These are phyloP conservation scores for Enhydra lutris DNA, from an alignment of 2,113 vertebrate species.

Conservation along the genomic window DNA sequence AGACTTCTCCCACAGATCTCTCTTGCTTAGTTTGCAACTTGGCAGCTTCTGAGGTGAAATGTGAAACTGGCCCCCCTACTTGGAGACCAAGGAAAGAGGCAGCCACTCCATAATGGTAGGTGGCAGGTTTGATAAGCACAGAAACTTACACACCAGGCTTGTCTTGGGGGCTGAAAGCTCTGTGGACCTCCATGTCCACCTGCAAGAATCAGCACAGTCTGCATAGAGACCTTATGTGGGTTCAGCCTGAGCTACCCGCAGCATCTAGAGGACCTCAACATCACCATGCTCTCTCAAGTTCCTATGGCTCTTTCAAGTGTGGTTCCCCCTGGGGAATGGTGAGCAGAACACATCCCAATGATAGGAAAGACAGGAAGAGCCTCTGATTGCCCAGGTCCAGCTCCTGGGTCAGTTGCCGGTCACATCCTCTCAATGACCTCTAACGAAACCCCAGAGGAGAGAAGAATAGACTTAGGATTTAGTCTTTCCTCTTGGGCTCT, in stretches of 20 bases:
- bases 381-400: neutral
- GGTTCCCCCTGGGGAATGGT: neutral
- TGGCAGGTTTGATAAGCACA: neutral
- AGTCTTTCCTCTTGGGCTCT: neutral
- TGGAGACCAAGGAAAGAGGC: neutral
- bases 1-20: neutral
- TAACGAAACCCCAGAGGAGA: neutral
- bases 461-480: neutral
- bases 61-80: neutral
- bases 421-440: neutral
- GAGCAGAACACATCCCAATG: neutral
- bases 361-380: neutral
- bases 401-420: neutral
- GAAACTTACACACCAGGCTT: rapidly evolving
- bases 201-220: neutral
- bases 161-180: neutral
- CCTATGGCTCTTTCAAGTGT: neutral
- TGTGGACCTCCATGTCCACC: neutral
- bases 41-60: neutral
- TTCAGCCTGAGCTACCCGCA: rapidly evolving
- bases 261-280: too few species aligned
- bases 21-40: neutral
- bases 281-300: neutral
- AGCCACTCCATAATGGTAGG: neutral
- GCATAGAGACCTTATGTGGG: neutral